Percentiles rank a stretch among this genome's conserved stretches.
Conservation (phyloP, 2,888 invertebrate species). For the Caenorhabditis japonica region DNA sequence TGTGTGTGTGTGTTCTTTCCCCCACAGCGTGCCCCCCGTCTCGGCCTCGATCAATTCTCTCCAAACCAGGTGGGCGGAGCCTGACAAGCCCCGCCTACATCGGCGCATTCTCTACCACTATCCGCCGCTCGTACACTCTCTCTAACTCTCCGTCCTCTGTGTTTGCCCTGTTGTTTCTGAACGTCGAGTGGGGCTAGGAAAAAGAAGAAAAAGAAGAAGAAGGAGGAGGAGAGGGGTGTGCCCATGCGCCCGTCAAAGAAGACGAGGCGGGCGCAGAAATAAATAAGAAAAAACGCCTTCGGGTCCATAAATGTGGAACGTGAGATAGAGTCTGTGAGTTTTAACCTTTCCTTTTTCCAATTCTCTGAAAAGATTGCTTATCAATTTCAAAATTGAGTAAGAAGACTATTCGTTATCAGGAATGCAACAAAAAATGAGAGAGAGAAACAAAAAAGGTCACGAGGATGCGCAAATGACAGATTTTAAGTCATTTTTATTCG, state of each 20-base stretch:
- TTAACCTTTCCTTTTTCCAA: no score
- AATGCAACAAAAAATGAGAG: no score
- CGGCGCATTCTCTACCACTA: constrained; percentile 28
- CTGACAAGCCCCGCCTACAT: constrained; percentile 31
- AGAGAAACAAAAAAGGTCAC: no score
- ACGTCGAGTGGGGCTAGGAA: constrained; percentile 36
- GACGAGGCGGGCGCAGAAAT: constrained; percentile 28
- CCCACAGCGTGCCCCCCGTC: constrained; percentile 51
- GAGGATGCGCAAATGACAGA: no score
- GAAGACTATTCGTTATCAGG: no score
- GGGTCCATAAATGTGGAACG: no score
- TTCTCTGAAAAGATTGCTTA: no score
- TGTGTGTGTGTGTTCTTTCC: constrained; percentile 43
- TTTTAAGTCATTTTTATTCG: no score
- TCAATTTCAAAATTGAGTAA: no score
- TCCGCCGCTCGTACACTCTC: constrained; percentile 14
- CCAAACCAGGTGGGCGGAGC: constrained; percentile 44
- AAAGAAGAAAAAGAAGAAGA: constrained; percentile 3
- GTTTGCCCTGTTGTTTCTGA: constrained; percentile 48
- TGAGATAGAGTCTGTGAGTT: no score
- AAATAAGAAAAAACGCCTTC: constrained; percentile 16
- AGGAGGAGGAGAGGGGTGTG: constrained; percentile 27
- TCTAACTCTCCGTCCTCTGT: constrained; percentile 33
- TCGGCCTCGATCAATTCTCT: constrained; percentile 53
- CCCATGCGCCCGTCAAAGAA: constrained; percentile 17